A percentile compares a stretch with the other conserved stretches of the same genome.
phyloP scores from a whole-genome alignment of 2,888 invertebrate species.

The Stratiomys singularior region DNA sequence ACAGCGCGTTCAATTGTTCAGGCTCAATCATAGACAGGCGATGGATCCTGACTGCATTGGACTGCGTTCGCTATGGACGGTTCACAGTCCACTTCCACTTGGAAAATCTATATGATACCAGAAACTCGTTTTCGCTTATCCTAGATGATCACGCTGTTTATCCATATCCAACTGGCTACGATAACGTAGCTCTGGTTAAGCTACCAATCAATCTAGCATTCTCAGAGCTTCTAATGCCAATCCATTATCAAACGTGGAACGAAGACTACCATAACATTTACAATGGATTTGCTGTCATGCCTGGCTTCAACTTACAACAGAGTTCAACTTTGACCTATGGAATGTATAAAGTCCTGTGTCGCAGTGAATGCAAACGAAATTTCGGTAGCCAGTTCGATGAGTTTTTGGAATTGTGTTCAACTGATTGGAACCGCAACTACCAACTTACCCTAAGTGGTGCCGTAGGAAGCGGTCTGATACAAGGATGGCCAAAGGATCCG shows the following conservation, averaged over 20 bases:
- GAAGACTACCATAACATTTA: no score
- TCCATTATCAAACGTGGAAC: background rate
- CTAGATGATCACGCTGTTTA: constrained; percentile 35
- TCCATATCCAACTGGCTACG: constrained; percentile 48
- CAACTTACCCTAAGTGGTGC: constrained; percentile 26
- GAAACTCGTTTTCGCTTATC: constrained; percentile 7
- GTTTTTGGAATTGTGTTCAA: constrained; percentile 45
- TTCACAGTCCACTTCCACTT: background rate
- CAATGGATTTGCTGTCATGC: constrained; percentile 45
- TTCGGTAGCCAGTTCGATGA: constrained; percentile 41
- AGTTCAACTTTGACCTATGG: constrained; percentile 50
- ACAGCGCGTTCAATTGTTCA: background rate
- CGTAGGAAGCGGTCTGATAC: constrained; percentile 47
- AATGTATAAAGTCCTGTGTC: constrained; percentile 38
- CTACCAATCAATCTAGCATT: constrained; percentile 38
- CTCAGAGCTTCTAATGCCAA: constrained; percentile 17
- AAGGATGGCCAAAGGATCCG: constrained; percentile 47
- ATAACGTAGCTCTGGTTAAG: constrained; percentile 49
- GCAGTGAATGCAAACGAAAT: constrained; percentile 8
- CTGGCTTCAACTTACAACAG: constrained; percentile 48
- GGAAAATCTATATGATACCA: background rate
- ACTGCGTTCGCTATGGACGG: constrained; percentile 23
- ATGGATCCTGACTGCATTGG: constrained; percentile 47
- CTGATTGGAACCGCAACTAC: constrained; percentile 22
- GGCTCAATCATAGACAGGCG: constrained; percentile 47